Evolutionary conservation across 2,113 vertebrate species (phyloP).

Genomic region (Rhynchomys soricoides): DNA sequence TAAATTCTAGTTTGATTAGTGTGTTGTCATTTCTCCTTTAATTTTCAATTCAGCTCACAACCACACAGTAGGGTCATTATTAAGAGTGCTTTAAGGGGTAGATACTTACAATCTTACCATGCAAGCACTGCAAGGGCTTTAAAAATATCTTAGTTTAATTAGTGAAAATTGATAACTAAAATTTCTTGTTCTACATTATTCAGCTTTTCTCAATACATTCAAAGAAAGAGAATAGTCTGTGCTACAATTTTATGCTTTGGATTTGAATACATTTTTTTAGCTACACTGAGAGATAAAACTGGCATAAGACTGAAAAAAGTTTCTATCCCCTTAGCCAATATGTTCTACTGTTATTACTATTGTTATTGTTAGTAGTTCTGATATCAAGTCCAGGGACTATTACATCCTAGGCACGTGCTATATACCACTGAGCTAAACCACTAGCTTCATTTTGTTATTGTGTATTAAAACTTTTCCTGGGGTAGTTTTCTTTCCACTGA

Average conservation of each 20-base stretch:
- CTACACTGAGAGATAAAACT: not conserved
- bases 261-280: not conserved
- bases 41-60: not conserved
- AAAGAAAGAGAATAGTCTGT: not conserved
- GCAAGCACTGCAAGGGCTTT: not conserved
- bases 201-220: not conserved
- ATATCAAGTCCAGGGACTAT: not conserved
- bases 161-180: not conserved
- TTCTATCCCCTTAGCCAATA: not conserved
- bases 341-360: not conserved
- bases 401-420: fast-evolving
- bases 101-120: not conserved
- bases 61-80: fast-evolving
- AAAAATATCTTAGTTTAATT: not conserved
- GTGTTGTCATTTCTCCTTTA: not conserved
- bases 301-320: not conserved
- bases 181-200: fast-evolving
- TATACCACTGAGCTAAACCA: no score
- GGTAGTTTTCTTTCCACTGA: not conserved
- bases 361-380: not conserved
- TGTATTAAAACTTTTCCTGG: not conserved
- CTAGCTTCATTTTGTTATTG: fast-evolving
- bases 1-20: not conserved
- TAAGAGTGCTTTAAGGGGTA: not conserved
- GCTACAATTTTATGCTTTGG: not conserved